phyloP scores from a whole-genome alignment of 1,140 invertebrate species.

The Eupristina koningsbergeri region DNA sequence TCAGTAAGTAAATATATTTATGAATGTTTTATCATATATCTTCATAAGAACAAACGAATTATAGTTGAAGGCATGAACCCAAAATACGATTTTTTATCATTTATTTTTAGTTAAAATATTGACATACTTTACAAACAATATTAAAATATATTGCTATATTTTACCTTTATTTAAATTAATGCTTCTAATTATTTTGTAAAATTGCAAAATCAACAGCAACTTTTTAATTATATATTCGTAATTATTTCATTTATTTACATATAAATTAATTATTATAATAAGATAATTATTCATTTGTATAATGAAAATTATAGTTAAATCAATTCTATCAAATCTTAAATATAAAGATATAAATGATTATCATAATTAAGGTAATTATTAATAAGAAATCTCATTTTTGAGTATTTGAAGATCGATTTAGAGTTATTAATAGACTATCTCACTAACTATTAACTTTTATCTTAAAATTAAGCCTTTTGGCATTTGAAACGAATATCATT shows the following conservation, averaged over 20 bases:
- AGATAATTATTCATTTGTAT: too few species aligned
- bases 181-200: too few species aligned
- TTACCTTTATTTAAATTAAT: too few species aligned
- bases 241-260: background rate
- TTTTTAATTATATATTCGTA: background rate
- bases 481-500: constrained; percentile 22
- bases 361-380: constrained; percentile 14
- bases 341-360: constrained; percentile 1
- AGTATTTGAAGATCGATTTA: background rate
- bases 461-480: constrained; percentile 30
- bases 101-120: background rate
- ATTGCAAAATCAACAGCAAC: constrained; percentile 18
- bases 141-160: too few species aligned
- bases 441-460: background rate
- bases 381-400: background rate
- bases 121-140: too few species aligned
- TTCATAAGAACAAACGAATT: constrained; percentile 8
- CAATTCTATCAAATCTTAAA: background rate
- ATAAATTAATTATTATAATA: constrained; percentile 17
- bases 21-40: constrained; percentile 10
- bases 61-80: background rate
- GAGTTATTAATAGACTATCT: background rate
- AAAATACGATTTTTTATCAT: too few species aligned
- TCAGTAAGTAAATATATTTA: constrained; percentile 43
- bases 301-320: too few species aligned